Evolutionary conservation across 2,113 vertebrate species (phyloP).

Genomic region (Gallinago undulata): DNA sequence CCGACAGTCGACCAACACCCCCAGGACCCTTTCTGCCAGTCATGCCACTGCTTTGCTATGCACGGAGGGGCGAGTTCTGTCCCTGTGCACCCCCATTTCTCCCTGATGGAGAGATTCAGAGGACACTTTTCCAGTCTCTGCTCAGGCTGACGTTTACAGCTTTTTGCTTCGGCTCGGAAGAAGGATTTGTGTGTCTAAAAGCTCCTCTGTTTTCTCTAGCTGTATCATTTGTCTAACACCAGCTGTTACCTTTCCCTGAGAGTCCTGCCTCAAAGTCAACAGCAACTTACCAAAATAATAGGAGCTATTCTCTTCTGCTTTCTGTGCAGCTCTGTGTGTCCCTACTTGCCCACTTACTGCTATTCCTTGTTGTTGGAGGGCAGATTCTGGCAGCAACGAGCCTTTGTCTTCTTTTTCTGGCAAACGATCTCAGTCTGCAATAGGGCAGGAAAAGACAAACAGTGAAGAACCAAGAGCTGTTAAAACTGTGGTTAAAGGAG

Average conservation of each 20-base stretch:
- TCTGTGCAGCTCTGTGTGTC: slow-evolving; percentile 28
- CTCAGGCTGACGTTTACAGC: neutral
- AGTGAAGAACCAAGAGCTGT: neutral
- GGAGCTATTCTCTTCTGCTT: slow-evolving; percentile 22
- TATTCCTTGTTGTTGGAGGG: slow-evolving; percentile 32
- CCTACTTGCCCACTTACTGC: slow-evolving; percentile 40
- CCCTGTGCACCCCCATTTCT: neutral
- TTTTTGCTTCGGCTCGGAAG: neutral
- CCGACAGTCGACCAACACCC: no score
- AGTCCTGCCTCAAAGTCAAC: slow-evolving; percentile 54
- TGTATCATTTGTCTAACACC: slow-evolving; percentile 63
- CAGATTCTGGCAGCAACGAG: slow-evolving; percentile 37
- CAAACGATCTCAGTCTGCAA: neutral
- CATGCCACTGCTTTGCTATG: neutral
- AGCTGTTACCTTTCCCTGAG: slow-evolving; percentile 65
- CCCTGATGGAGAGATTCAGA: neutral
- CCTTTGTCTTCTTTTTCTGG: slow-evolving; percentile 53
- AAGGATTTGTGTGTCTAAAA: slow-evolving; percentile 26
- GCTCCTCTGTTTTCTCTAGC: slow-evolving; percentile 38
- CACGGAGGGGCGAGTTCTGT: neutral
- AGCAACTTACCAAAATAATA: slow-evolving; percentile 54
- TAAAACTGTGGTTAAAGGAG: neutral
- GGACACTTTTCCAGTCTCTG: neutral
- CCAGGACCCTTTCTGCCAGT: neutral
- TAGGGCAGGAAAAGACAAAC: neutral